Conservation (phyloP, 2,888 invertebrate genomes). For the Hoplodrina ambigua region DNA sequence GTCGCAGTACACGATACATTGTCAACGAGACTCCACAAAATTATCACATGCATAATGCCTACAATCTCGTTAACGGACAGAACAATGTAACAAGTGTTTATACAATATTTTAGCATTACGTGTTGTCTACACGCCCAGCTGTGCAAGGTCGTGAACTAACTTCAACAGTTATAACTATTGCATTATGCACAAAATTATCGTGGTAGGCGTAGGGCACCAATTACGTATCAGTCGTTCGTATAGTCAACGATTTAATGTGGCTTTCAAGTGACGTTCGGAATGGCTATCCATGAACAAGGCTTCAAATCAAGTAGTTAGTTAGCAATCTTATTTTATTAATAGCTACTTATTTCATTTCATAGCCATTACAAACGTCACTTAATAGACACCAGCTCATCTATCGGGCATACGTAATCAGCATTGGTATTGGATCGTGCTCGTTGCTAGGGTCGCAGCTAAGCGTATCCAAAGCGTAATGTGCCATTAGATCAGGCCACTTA, state of each 20-base stretch:
- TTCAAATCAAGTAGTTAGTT: background rate
- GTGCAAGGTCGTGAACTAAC: conserved; percentile 83
- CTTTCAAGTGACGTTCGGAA: conserved; percentile 61
- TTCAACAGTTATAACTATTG: conserved; percentile 72
- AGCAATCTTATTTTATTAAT: too few species aligned
- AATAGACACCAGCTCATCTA: conserved; percentile 64
- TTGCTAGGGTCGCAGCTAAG: conserved; percentile 81
- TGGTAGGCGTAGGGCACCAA: conserved; percentile 71
- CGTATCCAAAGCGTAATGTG: conserved; percentile 77
- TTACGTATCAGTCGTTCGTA: conserved; percentile 69
- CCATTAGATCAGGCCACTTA: conserved; percentile 77
- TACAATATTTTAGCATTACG: conserved; percentile 74
- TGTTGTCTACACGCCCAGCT: conserved; percentile 80
- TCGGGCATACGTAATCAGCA: conserved; percentile 73
- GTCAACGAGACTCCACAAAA: conserved; percentile 76
- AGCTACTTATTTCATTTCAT: conserved; percentile 8
- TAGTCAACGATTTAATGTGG: conserved; percentile 59
- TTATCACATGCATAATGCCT: conserved; percentile 80
- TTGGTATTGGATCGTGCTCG: conserved; percentile 76
- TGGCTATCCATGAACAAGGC: conserved; percentile 21
- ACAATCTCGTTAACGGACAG: conserved; percentile 74
- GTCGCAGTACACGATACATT: conserved; percentile 66
- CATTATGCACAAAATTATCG: conserved; percentile 76
- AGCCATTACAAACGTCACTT: conserved; percentile 64
- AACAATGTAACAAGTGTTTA: conserved; percentile 72